phyloP scores from a whole-genome alignment of 2,888 invertebrate genomes.

The Nomada lathburiana region DNA sequence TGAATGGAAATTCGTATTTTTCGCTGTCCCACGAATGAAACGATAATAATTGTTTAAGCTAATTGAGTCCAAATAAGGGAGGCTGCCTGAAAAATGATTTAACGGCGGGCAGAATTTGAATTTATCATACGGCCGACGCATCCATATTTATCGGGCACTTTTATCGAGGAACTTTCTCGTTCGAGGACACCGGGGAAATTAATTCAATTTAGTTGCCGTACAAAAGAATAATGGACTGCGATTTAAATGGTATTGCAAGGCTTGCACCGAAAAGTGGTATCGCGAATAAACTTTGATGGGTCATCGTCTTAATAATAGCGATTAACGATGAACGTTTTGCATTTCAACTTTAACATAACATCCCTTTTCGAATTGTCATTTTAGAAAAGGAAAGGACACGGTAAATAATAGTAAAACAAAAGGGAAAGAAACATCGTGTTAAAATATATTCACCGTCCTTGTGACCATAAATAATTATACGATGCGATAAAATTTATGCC shows the following conservation, averaged over 20 bases:
- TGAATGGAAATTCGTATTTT: constrained; percentile 39
- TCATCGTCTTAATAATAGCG: constrained; percentile 26
- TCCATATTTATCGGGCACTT: constrained; percentile 56
- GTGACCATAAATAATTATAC: constrained; percentile 6
- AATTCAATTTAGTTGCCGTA: constrained; percentile 46
- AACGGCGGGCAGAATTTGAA: constrained; percentile 40
- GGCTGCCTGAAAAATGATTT: constrained; percentile 44
- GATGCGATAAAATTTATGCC: background rate
- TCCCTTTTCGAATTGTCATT: background rate
- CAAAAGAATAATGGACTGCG: constrained; percentile 53
- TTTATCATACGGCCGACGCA: constrained; percentile 48
- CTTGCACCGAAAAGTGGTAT: constrained; percentile 16
- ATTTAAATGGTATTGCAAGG: constrained; percentile 34
- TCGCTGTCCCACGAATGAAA: constrained; percentile 21
- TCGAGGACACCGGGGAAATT: constrained; percentile 42
- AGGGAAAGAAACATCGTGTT: too few relatives aligned
- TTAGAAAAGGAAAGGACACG: background rate
- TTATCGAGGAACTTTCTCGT: constrained; percentile 48
- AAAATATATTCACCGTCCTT: background rate
- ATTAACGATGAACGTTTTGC: background rate
- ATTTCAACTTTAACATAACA: background rate
- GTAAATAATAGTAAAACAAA: too few relatives aligned
- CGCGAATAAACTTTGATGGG: background rate
- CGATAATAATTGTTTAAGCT: constrained; percentile 53
- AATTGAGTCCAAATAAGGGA: constrained; percentile 45